Base-by-base conservation (phyloP, 2,888 invertebrate genomes). In the Tenthredo notha region DNA sequence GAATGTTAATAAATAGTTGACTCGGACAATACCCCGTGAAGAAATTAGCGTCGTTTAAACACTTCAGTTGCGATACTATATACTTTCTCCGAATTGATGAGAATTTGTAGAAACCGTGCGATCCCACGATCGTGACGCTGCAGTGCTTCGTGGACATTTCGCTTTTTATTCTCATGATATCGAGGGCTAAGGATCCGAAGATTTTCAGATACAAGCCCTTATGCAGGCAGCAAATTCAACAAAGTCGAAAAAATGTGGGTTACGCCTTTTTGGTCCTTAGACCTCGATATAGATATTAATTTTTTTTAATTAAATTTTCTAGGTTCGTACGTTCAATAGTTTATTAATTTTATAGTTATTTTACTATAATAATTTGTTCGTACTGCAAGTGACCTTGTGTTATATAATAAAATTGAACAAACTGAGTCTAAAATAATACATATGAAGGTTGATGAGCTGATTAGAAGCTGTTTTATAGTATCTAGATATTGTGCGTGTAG, bases 81-180 rank as follows among this genome's bases (percentile, higher is more conserved):
- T 74, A 74, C 72, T 74, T 74, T 74, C 72, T 74, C 72, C 72
- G 72, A 74, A 43, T n/a, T n/a, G n/a, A n/a, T 74, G 72, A 74
- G 43, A 74, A 74, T 74, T 74, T 74, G 72, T 43, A 74, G 72
- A 74, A 74, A 74, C 43, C 72, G 72, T 74, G 72, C 43, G 72
- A 74, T 21, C 43, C 43, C 72, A 12, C 72, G 21, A 37, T 74
- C 72, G 40, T 21, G 3, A n/a, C 33, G 33, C 12, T 40, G 43
- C 25, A 1, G 12, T 21, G n/a, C 15, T 37, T 2, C 6, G 9
- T 2, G 37, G 72, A 74, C 43, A 74, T 74, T 74, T 74, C 72
- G 72, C 21, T 74, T 74, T 74, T 74, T 74, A 21, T 43, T 21
- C n/a, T n/a, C n/a, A n/a, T n/a, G n/a, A n/a, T n/a, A n/a, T n/a